Evolutionary conservation across 2,113 vertebrate genomes (phyloP).

Genomic region (Zingel zingel): DNA sequence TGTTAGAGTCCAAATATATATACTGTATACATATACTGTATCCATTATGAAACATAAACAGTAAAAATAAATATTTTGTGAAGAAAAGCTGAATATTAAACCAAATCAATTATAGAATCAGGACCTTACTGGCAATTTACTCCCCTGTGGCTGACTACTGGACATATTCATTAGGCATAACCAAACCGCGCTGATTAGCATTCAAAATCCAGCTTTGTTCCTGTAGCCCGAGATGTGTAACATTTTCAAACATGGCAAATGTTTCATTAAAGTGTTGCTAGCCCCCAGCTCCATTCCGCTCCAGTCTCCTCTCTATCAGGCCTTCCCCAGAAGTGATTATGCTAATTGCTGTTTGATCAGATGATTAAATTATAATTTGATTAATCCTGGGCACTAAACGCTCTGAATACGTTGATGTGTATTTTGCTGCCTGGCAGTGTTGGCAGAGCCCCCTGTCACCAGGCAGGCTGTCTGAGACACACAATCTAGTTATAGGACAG

Average conservation of each 20-base stretch:
- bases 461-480: conserved; percentile 29
- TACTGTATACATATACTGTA: no score
- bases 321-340: conserved; percentile 93
- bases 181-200: conserved; percentile 64
- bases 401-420: conserved; percentile 87
- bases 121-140: conserved; percentile 13
- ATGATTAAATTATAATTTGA: conserved; percentile 97
- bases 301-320: conserved; percentile 85
- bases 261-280: conserved; percentile 84
- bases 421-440: conserved; percentile 85
- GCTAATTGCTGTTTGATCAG: conserved; percentile 97
- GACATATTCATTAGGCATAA: conserved; percentile 58
- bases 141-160: conserved; percentile 37
- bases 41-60: neutral
- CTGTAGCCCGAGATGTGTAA: conserved; percentile 72
- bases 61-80: neutral
- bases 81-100: neutral
- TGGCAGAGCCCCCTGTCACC: conserved; percentile 61
- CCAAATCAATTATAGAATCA: neutral
- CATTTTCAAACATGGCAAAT: conserved; percentile 81
- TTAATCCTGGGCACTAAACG: conserved; percentile 91
- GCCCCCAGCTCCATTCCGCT: conserved; percentile 84
- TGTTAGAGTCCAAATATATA: neutral
- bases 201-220: conserved; percentile 58
- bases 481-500: conserved; percentile 28